Conservation (phyloP, 2,888 invertebrate species). For the Yponomeuta sedellus region DNA sequence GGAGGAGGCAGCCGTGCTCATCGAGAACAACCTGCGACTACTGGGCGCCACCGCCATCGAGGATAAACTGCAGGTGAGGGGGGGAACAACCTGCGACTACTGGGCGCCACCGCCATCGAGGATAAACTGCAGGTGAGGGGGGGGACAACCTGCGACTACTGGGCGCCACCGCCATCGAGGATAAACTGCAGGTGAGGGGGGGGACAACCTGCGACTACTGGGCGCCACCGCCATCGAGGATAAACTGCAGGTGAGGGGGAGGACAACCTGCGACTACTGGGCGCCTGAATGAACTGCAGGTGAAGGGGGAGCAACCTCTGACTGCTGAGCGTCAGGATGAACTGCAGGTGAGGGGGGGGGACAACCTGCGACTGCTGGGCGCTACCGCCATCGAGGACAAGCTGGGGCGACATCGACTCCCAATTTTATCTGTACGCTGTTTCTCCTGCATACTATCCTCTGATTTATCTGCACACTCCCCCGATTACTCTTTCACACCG, state of each 20-base stretch:
- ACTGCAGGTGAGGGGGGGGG: slow-evolving; percentile 87
- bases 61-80: slow-evolving; percentile 92
- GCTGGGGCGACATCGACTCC: slow-evolving; percentile 78
- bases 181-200: slow-evolving; percentile 87
- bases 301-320: slow-evolving; percentile 79
- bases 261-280: slow-evolving; percentile 88
- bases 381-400: slow-evolving; percentile 99
- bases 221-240: slow-evolving; percentile 99
- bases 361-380: slow-evolving; percentile 90
- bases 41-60: slow-evolving; percentile 99
- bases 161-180: slow-evolving; percentile 98
- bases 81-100: slow-evolving; percentile 24
- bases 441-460: too few species aligned
- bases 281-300: slow-evolving; percentile 97
- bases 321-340: slow-evolving; percentile 89
- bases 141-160: slow-evolving; percentile 84
- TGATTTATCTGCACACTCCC: too few species aligned
- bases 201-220: slow-evolving; percentile 84
- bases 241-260: slow-evolving; percentile 84
- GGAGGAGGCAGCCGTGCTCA: slow-evolving; percentile 93
- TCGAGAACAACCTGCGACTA: slow-evolving; percentile 91
- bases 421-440: too few species aligned
- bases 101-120: slow-evolving; percentile 98
- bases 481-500: too few species aligned
- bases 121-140: slow-evolving; percentile 90